A percentile compares a stretch with the other conserved stretches of the same genome.
Conservation (phyloP, 2,888 invertebrate species). For the Lissocephala sabroskyi region DNA sequence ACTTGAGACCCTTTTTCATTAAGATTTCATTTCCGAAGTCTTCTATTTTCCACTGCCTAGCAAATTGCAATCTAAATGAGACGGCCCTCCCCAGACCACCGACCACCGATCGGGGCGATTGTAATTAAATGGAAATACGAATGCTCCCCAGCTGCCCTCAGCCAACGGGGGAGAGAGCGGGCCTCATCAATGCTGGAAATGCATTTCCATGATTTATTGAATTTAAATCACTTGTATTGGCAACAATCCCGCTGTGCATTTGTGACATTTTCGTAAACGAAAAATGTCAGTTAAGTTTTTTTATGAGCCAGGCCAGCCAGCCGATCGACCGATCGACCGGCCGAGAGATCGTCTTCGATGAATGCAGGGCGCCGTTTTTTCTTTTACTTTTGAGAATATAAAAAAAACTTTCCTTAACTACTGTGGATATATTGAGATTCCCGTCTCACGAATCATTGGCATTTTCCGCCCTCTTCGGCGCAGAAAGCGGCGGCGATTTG, state of each 20-base stretch:
- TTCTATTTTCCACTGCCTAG: too few species aligned
- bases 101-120: conserved; percentile 21
- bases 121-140: conserved; percentile 54
- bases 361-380: too few species aligned
- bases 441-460: too few species aligned
- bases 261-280: conserved; percentile 72
- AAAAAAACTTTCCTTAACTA: conserved; percentile 1
- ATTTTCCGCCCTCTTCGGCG: too few species aligned
- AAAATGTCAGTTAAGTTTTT: conserved; percentile 70
- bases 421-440: too few species aligned
- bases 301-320: conserved; percentile 64
- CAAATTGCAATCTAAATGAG: conserved; percentile 60
- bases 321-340: too few species aligned
- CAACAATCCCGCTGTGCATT: conserved; percentile 71
- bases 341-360: too few species aligned
- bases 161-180: conserved; percentile 24
- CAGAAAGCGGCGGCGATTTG: too few species aligned
- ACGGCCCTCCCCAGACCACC: conserved; percentile 6
- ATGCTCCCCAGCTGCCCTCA: conserved; percentile 5
- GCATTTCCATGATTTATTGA: conserved; percentile 69
- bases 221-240: conserved; percentile 72
- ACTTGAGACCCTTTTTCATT: too few species aligned
- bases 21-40: too few species aligned
- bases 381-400: conserved; percentile 30
- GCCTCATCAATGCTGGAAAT: conserved; percentile 51